phyloP scores from a whole-genome alignment of 2,113 vertebrate genomes.

The Sclerurus mexicanus region DNA sequence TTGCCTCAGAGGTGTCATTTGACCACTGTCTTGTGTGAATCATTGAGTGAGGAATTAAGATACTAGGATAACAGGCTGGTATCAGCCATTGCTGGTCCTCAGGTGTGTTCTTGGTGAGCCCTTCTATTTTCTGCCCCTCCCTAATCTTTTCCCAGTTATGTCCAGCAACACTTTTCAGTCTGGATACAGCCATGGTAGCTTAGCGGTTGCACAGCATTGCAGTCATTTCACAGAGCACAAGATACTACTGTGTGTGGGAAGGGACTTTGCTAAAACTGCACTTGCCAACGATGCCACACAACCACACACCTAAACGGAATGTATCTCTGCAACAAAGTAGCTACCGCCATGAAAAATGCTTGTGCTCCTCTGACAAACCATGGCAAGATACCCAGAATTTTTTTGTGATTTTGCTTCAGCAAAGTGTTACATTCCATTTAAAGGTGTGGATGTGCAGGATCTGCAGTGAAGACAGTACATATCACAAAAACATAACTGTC shows the following conservation, averaged over 20 bases:
- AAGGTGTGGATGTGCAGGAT: slow-evolving; percentile 13
- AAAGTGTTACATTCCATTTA: neutral
- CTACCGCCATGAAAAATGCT: neutral
- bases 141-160: rapidly evolving
- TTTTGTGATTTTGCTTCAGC: neutral
- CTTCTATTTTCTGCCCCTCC: neutral
- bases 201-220: neutral
- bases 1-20: neutral
- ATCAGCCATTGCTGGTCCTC: neutral
- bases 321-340: neutral
- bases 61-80: neutral
- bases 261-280: neutral
- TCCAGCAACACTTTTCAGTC: neutral
- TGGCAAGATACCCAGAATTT: neutral
- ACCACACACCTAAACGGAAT: neutral
- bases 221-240: neutral
- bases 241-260: neutral
- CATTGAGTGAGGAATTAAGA: neutral
- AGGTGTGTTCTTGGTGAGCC: neutral
- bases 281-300: neutral
- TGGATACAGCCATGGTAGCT: neutral
- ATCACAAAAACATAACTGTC: neutral
- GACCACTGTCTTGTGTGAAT: neutral
- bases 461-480: neutral
- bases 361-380: neutral